A percentile compares a stretch with the other conserved stretches of the same genome.
These are phyloP conservation scores for Procambarus clarkii DNA, from an alignment of 1,140 invertebrate species.

Conservation along the genomic window DNA sequence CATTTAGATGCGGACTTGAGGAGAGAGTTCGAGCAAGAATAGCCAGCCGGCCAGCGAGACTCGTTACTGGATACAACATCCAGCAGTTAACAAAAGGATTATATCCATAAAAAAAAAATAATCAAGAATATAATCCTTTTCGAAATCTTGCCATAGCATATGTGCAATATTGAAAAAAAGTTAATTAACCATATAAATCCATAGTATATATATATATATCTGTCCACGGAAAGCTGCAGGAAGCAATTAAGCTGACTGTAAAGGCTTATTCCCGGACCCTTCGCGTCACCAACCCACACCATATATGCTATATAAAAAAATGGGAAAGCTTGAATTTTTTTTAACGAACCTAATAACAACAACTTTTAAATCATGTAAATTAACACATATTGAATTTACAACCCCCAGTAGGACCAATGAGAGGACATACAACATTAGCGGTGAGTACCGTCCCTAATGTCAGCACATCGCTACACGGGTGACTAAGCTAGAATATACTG, in stretches of 20 bases:
- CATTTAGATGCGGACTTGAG: background rate
- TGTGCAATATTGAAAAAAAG: background rate
- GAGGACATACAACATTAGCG: background rate
- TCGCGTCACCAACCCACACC: background rate
- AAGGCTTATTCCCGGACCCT: background rate
- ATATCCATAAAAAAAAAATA: background rate
- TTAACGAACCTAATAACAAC: background rate
- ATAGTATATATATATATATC: background rate
- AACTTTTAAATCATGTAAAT: background rate
- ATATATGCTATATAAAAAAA: too few species aligned
- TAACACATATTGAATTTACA: background rate
- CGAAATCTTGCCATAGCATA: background rate
- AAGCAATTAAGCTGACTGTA: background rate
- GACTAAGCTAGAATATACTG: too few species aligned
- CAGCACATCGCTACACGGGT: conserved; percentile 4
- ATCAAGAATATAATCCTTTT: background rate
- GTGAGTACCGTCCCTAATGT: background rate
- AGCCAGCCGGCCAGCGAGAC: conserved; percentile 4
- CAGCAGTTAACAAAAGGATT: background rate
- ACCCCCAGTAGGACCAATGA: background rate
- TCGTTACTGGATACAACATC: background rate
- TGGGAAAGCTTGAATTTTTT: background rate
- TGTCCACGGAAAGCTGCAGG: background rate
- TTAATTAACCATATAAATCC: background rate
- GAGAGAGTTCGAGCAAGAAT: background rate